Percentiles rank a stretch among this genome's conserved stretches.
Conservation (phyloP, 2,797 vertebrate species). For the Fratercula arctica region DNA sequence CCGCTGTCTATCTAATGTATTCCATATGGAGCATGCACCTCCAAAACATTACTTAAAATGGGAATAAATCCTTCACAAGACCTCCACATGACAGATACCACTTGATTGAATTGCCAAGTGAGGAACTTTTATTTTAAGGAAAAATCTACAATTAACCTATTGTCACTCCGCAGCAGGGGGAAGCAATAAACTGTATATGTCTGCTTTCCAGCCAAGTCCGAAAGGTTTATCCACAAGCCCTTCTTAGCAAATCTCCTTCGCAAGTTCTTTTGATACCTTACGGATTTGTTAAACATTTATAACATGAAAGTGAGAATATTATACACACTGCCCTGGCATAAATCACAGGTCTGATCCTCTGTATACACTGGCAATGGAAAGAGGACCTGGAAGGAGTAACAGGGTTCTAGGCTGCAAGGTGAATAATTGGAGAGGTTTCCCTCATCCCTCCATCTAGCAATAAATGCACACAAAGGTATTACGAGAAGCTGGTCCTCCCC, state of each 20-base stretch:
- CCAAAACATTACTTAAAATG: conserved; percentile 78
- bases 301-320: conserved; percentile 44
- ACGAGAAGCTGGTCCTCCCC: neutral
- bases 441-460: neutral
- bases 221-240: conserved; percentile 30
- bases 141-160: conserved; percentile 48
- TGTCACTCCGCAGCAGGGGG: conserved; percentile 41
- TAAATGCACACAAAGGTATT: neutral
- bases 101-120: conserved; percentile 49
- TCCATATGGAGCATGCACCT: conserved; percentile 27
- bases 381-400: neutral
- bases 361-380: neutral
- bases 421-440: neutral
- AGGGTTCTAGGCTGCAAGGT: conserved; percentile 16
- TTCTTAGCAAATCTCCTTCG: conserved; percentile 24
- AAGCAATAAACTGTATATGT: conserved; percentile 58
- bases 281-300: conserved; percentile 69
- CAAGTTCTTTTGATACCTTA: conserved; percentile 55
- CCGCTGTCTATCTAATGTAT: conserved; percentile 7
- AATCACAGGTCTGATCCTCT: conserved; percentile 50
- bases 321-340: conserved; percentile 45
- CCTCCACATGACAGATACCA: conserved; percentile 28
- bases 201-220: conserved; percentile 42
- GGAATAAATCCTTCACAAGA: conserved; percentile 68
- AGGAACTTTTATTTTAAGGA: conserved; percentile 60